Evolutionary conservation across 2,888 invertebrate species (phyloP), one percentile per base, ranked within the genome.

Genomic region (Microctonus brassicae): DNA sequence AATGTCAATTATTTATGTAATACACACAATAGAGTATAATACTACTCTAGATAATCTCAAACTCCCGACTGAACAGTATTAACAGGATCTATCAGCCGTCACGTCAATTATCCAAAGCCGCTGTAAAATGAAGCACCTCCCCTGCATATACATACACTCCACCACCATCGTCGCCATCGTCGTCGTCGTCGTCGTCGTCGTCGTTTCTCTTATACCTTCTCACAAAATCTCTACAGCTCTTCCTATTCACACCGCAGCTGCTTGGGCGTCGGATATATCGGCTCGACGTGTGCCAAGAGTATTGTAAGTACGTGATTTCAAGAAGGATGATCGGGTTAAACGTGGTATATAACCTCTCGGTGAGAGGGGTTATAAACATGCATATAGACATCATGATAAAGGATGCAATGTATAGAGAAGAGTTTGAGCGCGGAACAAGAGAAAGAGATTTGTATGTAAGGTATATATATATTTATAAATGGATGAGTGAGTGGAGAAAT

Each of bases 261-360:
- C 66, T n/a, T 66, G 39, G 57, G 57, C 29, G 57, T 57, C 57
- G 36, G 57, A 66, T 66, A 57, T 66, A 66, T 66, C 57, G 34
- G 22, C 24, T 39, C 36, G 24, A 66, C 57, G 66, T 66, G 65
- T 24, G 33, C 57, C 39, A 55, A 66, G 66, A 58, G 66, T 66
- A 66, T 66, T 66, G 66, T 66, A 71, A 66, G 61, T 67, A 67
- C 71, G 66, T 71, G 71, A 71, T 71, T 66, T 61, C 53, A 62
- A 65, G 70, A 71, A 62, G 66, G 71, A 71, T 71, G 66, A 71
- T 71, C 66, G 71, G 71, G 62, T 71, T 71, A 71, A 71, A 66
- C 66, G 26, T 55, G 62, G 47, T 17, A 47, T 47, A 66, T 66
- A 57, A 34, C 65, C 24, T 42, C 17, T 29, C 36, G 33, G 24